Percentiles rank a stretch among this genome's conserved stretches.
Conservation (phyloP, 2,113 vertebrate species). For the Myanophis thanlyinensis region DNA sequence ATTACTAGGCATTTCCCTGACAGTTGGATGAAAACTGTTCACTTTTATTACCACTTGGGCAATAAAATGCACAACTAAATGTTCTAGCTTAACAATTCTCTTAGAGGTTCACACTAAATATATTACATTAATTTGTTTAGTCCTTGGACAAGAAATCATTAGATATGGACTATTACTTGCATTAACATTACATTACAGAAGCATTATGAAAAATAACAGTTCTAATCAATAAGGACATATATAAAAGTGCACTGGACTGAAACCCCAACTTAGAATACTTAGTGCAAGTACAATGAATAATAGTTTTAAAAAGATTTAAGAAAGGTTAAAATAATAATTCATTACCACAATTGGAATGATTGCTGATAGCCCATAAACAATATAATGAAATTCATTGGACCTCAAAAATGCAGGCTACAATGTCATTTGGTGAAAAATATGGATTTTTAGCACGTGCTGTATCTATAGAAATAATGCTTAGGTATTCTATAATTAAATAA, state of each 20-base stretch:
- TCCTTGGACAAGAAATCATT: conserved; percentile 67
- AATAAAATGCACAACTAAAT: conserved; percentile 50
- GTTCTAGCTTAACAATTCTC: conserved; percentile 47
- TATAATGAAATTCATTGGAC: not conserved
- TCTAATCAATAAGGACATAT: conserved; percentile 63
- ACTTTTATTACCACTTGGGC: conserved; percentile 40
- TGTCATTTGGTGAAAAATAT: conserved; percentile 14
- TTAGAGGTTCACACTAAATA: conserved; percentile 60
- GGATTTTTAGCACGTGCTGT: not conserved
- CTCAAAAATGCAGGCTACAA: not conserved
- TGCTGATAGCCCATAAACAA: not conserved
- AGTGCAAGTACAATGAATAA: conserved; percentile 41
- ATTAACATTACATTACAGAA: conserved; percentile 67
- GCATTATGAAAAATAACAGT: conserved; percentile 69
- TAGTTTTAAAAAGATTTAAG: conserved; percentile 33
- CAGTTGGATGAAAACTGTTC: conserved; percentile 16
- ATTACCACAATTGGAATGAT: conserved; percentile 37
- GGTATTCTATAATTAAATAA: too few relatives aligned
- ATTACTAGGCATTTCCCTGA: conserved; percentile 26
- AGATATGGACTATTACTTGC: conserved; percentile 68
- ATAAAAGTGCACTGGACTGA: conserved; percentile 52
- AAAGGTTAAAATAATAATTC: conserved; percentile 47
- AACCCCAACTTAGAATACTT: conserved; percentile 39
- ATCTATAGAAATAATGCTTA: not conserved
- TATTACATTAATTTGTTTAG: conserved; percentile 62